Base-by-base conservation (phyloP, 2,113 vertebrate species). In the Scolopax mira region DNA sequence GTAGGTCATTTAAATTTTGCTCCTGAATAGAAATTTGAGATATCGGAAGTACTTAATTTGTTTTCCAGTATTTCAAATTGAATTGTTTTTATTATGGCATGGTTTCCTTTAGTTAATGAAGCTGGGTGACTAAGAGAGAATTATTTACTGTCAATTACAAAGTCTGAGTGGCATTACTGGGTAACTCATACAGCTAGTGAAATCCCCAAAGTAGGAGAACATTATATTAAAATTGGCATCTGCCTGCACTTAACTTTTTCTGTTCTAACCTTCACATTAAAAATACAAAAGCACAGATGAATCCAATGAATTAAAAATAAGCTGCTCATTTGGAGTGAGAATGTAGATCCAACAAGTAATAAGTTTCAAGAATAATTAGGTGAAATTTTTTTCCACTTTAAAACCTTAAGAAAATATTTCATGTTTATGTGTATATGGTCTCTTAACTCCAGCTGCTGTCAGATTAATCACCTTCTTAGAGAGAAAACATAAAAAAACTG, bases 251-350 rank as follows among this genome's bases (percentile, higher is more conserved):
- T 80, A 42, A 55, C 89, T 49, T 75, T 31, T 75, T 88, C 70
- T 94, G 8, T 88, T 90, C 66, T 91, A 80, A 46, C 5, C 57
- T 93, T 89, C 82, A 94, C 90, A 96, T 96, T 97, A 96, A 95
- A 94, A 96, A 94, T 96, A 88, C 70, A 96, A 95, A 96, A 96
- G 78, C 54, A 93, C 73, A 95, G 92, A 96, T 96, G 94, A 94
- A 95, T 85, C 16, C 6, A 37, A 95, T 97, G 82, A 96, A 96
- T 96, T 94, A 90, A 84, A 94, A 96, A 96, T 97, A 95, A 96
- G 51, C 51, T 93, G 21, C 30, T 96, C 78, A 73, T 97, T 92
- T 93, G 65, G 51, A 95, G 31, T 74, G 69, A 67, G 48, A 72
- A 87, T 72, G 30, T 13, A 88, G 77, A 71, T 69, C 15, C 85